Evolutionary conservation across 2,888 invertebrate species (phyloP).

Genomic region (Mythimna vitellina): DNA sequence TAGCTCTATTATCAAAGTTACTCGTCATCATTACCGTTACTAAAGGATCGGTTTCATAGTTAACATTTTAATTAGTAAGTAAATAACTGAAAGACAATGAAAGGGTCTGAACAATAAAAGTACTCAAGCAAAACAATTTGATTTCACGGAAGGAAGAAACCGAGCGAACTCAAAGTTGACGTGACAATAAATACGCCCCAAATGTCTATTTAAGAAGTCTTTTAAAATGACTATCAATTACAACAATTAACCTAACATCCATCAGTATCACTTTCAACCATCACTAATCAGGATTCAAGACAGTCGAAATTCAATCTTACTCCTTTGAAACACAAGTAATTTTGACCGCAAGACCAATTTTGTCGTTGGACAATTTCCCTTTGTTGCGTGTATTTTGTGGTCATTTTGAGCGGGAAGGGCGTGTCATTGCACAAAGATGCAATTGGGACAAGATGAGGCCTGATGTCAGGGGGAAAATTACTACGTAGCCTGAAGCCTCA

Average conservation of each 20-base stretch:
- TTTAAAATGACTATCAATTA: conserved; percentile 59
- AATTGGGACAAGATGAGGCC: conserved; percentile 64
- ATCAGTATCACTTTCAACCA: conserved; percentile 54
- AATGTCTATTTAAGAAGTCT: conserved; percentile 50
- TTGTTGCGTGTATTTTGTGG: conserved; percentile 47
- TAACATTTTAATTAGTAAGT: conserved; percentile 4
- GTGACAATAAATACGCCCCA: conserved; percentile 47
- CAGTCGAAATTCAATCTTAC: conserved; percentile 51
- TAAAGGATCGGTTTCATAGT: neutral
- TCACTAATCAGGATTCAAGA: conserved; percentile 10
- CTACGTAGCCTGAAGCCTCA: conserved; percentile 47
- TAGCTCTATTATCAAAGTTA: neutral
- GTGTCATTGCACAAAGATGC: conserved; percentile 58
- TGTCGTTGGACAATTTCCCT: conserved; percentile 45
- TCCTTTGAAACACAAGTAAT: conserved; percentile 31
- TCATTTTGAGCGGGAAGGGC: conserved; percentile 53
- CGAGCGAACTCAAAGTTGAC: conserved; percentile 15
- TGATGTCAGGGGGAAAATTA: conserved; percentile 73
- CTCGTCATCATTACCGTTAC: neutral
- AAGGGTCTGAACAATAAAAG: neutral
- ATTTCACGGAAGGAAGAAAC: neutral
- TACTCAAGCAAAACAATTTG: conserved; percentile 12
- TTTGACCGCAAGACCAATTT: conserved; percentile 49
- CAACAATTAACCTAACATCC: conserved; percentile 56
- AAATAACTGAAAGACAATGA: neutral